phyloP scores from a whole-genome alignment of 2,113 vertebrate species.

The Siniperca knerii region DNA sequence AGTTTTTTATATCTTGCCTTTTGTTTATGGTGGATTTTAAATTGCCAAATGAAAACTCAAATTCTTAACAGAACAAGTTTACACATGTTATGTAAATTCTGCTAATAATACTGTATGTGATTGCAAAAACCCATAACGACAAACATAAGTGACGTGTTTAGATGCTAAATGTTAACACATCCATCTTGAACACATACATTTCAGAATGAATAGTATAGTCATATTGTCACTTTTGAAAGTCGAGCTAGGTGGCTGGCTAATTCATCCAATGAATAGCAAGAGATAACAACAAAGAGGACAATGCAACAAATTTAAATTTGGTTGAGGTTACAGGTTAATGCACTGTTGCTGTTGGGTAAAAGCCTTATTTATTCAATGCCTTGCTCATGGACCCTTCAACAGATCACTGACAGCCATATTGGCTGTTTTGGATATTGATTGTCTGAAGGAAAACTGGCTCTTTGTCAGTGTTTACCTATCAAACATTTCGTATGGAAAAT shows the following conservation, averaged over 20 bases:
- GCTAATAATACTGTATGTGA: neutral
- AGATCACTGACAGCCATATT: neutral
- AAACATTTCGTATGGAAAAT: slow-evolving; percentile 13
- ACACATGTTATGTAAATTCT: neutral
- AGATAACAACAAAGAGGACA: slow-evolving; percentile 11
- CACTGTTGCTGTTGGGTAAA: neutral
- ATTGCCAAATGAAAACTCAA: neutral
- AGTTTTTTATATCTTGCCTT: neutral
- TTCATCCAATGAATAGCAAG: neutral
- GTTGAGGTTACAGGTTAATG: neutral
- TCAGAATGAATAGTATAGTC: neutral
- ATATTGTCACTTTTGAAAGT: neutral
- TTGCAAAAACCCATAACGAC: too few relatives aligned
- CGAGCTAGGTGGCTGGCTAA: neutral
- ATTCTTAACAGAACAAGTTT: neutral
- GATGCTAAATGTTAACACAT: neutral
- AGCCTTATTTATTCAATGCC: neutral
- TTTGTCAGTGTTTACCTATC: slow-evolving; percentile 27
- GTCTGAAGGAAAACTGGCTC: neutral
- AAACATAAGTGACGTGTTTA: neutral
- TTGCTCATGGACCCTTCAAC: neutral
- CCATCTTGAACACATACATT: neutral
- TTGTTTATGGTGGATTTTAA: neutral
- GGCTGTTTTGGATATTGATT: neutral
- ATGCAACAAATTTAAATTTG: neutral